A percentile compares a stretch with the other conserved stretches of the same genome.
Evolutionary conservation across 2,888 invertebrate genomes (phyloP).

Genomic region (Anthrax anthrax): DNA sequence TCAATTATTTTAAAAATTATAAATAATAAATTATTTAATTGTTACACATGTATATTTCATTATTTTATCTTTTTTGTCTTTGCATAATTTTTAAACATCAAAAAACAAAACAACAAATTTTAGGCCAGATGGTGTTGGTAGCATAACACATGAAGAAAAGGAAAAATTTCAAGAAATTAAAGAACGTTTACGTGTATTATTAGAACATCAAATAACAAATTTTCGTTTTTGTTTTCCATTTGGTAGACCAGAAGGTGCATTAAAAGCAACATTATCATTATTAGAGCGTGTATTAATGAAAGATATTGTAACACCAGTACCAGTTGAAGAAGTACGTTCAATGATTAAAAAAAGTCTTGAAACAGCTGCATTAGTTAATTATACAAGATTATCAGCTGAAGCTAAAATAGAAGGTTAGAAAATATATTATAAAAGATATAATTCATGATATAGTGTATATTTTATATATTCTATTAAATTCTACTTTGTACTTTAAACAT

Average conservation of each 20-base stretch:
- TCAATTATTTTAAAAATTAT: background rate
- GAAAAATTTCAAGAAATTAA: conserved; percentile 97
- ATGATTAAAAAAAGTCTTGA: conserved; percentile 96
- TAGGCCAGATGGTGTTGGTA: conserved; percentile 97
- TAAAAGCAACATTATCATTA: conserved; percentile 91
- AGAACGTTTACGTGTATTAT: conserved; percentile 76
- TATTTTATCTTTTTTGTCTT: too few relatives aligned
- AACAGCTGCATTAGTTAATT: conserved; percentile 95
- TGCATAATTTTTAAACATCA: too few relatives aligned
- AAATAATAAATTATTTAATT: background rate
- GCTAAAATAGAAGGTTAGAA: conserved; percentile 98
- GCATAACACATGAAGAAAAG: conserved; percentile 95
- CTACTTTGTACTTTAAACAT: too few relatives aligned
- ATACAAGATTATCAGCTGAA: conserved; percentile 87
- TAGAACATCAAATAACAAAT: conserved; percentile 98
- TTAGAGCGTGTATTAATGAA: conserved; percentile 97
- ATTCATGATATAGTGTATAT: too few relatives aligned
- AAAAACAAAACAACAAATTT: too few relatives aligned
- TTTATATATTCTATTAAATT: too few relatives aligned
- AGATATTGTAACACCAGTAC: conserved; percentile 93
- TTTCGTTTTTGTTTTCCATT: conserved; percentile 98
- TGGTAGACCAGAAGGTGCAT: conserved; percentile 93
- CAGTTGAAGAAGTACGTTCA: conserved; percentile 84
- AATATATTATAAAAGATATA: background rate
- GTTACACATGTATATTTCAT: too few relatives aligned